Evolutionary conservation across 2,113 vertebrate species (phyloP).

Genomic region (Cyprichromis sp.): DNA sequence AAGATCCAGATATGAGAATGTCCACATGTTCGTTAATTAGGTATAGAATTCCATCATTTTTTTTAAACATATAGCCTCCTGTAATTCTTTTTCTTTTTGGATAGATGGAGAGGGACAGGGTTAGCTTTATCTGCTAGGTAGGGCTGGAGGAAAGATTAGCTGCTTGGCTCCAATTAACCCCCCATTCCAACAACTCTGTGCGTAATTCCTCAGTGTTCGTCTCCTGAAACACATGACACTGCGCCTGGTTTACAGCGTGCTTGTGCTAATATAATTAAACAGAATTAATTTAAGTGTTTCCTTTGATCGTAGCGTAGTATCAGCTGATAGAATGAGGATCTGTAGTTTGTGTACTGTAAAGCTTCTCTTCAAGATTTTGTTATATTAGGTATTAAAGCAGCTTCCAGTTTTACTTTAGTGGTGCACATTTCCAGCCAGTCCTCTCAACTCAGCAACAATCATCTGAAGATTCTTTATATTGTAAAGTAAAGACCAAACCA

Average conservation of each 20-base stretch:
- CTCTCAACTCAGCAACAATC: neutral
- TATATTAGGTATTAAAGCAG: neutral
- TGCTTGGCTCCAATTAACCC: neutral
- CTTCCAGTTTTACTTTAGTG: neutral
- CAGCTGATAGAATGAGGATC: neutral
- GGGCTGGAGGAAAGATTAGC: neutral
- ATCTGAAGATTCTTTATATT: neutral
- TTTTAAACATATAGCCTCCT: neutral
- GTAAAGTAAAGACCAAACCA: fast-evolving
- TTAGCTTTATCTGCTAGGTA: neutral
- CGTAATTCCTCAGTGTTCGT: neutral
- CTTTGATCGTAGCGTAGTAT: neutral
- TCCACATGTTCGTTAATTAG: neutral
- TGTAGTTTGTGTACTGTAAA: neutral
- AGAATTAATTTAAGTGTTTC: neutral
- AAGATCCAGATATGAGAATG: neutral
- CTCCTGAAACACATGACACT: neutral
- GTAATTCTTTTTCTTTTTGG: neutral
- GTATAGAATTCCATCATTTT: neutral
- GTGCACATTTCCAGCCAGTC: neutral
- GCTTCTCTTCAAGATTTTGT: neutral
- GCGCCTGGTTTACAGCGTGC: neutral
- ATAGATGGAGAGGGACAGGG: neutral
- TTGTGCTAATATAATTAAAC: neutral
- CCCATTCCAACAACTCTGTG: neutral